Base-by-base conservation (phyloP, 2,888 invertebrate genomes). In the Trissonchulus latispiculum region DNA sequence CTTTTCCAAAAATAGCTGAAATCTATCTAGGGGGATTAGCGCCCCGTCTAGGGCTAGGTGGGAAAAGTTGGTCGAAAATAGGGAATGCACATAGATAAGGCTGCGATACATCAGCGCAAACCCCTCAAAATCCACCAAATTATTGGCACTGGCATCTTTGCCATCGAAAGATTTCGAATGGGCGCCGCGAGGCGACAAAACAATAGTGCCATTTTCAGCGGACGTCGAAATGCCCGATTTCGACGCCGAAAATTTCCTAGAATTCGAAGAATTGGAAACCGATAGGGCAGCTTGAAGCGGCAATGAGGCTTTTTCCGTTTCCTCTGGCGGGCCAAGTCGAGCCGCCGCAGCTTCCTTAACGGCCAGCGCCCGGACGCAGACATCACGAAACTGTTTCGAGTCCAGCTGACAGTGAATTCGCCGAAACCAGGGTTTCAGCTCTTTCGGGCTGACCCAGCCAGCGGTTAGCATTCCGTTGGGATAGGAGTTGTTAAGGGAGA, bases 41-140 rank as follows among this genome's bases (percentile, higher is more conserved):
- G n/a, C 8, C 15, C 69, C 69, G n/a, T 68, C 69, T n/a, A n/a
- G 31, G 3, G 69, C 31, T 28, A 36, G 36, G n/a, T 33, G 36
- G 15, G 36, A 32, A 33, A 68, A 68, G 36, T 33, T 23, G n/a
- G 31, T 23, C 28, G 23, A n/a, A 61, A 71, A 23, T 37, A 78
- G 77, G 64, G 75, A 75, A 8, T 77, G 77, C 0, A 76, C 74
- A 72, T 79, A 76, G 3, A 79, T 76, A 8, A 80, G 72, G 61
- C 77, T 76, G 3, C 77, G 72, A 62, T 77, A 77, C 2, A 78
- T 78, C 32, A 69, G 74, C 33, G 76, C 76, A 67, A 79, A 79
- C 48, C 75, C 76, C 3, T 76, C 76, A n/a, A 77, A 76, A 48
- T 75, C 71, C 78, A 79, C 78, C 36, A 75, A 73, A 36, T 76